These are phyloP conservation scores for Lethrus apterus DNA, from an alignment of 1,140 invertebrate species.

Conservation along the genomic window DNA sequence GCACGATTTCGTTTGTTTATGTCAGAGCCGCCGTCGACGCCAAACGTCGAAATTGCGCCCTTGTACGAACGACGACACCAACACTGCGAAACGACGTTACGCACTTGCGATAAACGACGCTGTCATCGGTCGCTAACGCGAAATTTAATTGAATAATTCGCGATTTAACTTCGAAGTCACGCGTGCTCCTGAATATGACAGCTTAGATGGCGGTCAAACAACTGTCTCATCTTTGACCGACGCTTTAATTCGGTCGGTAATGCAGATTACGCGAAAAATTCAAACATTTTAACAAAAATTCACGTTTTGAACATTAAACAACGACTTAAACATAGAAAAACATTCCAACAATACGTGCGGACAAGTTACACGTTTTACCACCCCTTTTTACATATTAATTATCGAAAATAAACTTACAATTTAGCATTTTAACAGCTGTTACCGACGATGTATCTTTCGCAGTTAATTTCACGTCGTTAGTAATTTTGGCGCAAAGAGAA, in stretches of 20 bases:
- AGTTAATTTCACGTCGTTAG: too few species aligned
- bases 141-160: conserved; percentile 13
- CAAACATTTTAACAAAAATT: too few species aligned
- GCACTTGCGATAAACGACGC: conserved; percentile 4
- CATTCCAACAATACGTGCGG: too few species aligned
- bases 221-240: conserved; percentile 5
- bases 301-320: too few species aligned
- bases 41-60: neutral
- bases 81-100: neutral
- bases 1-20: conserved; percentile 14
- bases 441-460: too few species aligned
- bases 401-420: too few species aligned
- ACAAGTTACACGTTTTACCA: too few species aligned
- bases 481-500: too few species aligned
- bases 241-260: conserved; percentile 4
- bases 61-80: conserved; percentile 2
- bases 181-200: conserved; percentile 14
- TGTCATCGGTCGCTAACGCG: conserved; percentile 5
- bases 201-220: conserved; percentile 15
- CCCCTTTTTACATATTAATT: too few species aligned
- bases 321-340: too few species aligned
- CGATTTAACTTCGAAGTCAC: conserved; percentile 5
- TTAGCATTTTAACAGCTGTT: too few species aligned
- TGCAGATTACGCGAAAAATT: too few species aligned
- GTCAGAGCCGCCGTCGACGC: conserved; percentile 8